These are phyloP conservation scores for Polypedilum vanderplanki DNA, from an alignment of 1,140 invertebrate species.

Conservation along the genomic window DNA sequence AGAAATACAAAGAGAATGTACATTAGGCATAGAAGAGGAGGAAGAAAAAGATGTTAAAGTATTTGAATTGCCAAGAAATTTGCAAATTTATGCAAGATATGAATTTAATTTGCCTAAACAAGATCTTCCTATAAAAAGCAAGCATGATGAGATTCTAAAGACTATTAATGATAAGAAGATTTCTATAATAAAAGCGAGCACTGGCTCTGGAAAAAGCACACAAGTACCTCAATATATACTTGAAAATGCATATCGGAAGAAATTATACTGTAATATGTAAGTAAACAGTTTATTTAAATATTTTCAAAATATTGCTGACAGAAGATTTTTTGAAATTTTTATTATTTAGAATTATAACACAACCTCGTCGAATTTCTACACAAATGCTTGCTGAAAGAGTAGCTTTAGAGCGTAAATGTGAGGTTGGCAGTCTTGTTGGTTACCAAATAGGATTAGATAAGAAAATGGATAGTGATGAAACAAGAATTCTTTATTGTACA, in stretches of 20 bases:
- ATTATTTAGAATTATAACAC: slow-evolving; percentile 59
- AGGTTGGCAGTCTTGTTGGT: slow-evolving; percentile 70
- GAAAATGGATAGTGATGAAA: slow-evolving; percentile 47
- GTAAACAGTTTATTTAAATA: too few species aligned
- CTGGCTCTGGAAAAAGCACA: slow-evolving; percentile 85
- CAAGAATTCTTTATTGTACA: slow-evolving; percentile 80
- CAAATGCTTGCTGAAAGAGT: slow-evolving; percentile 64
- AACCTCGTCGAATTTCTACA: slow-evolving; percentile 79
- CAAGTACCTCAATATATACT: slow-evolving; percentile 85
- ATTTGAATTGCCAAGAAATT: background rate
- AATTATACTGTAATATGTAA: slow-evolving; percentile 63
- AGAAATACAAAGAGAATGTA: background rate
- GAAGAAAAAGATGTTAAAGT: background rate
- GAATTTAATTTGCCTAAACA: background rate
- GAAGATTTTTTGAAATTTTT: too few species aligned
- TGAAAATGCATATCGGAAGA: slow-evolving; percentile 56
- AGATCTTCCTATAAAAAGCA: background rate
- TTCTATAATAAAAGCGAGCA: slow-evolving; percentile 69
- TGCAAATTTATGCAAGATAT: background rate
- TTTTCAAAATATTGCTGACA: too few species aligned
- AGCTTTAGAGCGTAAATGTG: slow-evolving; percentile 66
- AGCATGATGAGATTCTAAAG: background rate
- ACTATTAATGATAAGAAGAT: slow-evolving; percentile 32
- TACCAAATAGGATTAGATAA: slow-evolving; percentile 62
- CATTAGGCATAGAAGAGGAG: background rate